Evolutionary conservation across 2,888 invertebrate genomes (phyloP).

Genomic region (Trachelus stipa): DNA sequence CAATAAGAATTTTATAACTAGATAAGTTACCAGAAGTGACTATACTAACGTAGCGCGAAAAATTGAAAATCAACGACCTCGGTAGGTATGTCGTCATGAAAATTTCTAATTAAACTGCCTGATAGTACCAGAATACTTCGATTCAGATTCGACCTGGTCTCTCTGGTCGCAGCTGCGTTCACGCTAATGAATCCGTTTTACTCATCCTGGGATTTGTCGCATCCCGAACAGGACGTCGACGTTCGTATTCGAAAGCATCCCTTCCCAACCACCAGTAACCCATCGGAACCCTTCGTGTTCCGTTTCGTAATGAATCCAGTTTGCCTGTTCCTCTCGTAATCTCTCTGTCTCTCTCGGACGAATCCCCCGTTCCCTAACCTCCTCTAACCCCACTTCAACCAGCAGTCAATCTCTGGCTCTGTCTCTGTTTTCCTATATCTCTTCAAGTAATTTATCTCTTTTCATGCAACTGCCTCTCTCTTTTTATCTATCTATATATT

Average conservation of each 20-base stretch:
- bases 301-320: conserved; percentile 51
- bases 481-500: neutral
- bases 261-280: conserved; percentile 13
- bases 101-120: neutral
- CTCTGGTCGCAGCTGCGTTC: conserved; percentile 43
- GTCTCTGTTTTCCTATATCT: conserved; percentile 1
- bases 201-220: conserved; percentile 18
- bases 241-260: conserved; percentile 23
- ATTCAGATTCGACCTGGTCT: conserved; percentile 17
- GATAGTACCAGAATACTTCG: neutral
- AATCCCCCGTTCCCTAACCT: conserved; percentile 24
- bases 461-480: neutral
- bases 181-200: conserved; percentile 53
- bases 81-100: neutral
- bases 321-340: conserved; percentile 19
- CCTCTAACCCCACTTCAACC: conserved; percentile 14
- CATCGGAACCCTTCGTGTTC: conserved; percentile 24
- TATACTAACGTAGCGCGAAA: neutral
- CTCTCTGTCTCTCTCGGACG: conserved; percentile 19
- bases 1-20: neutral
- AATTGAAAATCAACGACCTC: neutral
- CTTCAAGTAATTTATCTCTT: neutral
- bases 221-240: conserved; percentile 8
- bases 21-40: neutral
- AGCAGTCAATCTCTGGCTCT: conserved; percentile 3